Conservation (phyloP, 2,888 invertebrate genomes). For the Invenusta paracnida region DNA sequence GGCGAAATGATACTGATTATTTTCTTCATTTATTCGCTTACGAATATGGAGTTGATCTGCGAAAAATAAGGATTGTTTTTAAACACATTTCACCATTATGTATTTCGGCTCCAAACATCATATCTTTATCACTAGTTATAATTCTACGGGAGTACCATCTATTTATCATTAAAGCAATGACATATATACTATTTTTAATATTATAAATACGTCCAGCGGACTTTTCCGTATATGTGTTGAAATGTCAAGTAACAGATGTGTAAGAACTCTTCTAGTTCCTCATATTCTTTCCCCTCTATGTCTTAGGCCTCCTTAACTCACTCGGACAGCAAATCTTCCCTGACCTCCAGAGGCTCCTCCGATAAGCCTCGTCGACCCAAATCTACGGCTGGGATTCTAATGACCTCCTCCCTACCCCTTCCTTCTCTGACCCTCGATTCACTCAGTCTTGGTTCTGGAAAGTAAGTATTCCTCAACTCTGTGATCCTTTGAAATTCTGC, state of each 20-base stretch:
- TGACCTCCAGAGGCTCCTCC: neutral
- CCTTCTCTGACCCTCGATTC: neutral
- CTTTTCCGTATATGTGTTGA: too few species aligned
- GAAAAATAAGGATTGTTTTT: neutral
- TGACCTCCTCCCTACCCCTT: neutral
- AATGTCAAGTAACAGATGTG: too few species aligned
- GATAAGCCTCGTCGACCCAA: neutral
- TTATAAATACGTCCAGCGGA: too few species aligned
- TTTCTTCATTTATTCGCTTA: too few species aligned
- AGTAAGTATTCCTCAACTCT: too few species aligned
- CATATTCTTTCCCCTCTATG: slow-evolving; percentile 33
- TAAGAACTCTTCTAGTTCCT: too few species aligned
- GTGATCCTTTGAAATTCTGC: too few species aligned
- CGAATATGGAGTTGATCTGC: too few species aligned
- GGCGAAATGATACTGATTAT: too few species aligned
- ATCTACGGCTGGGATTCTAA: neutral
- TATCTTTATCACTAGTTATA: neutral
- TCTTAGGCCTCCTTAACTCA: neutral
- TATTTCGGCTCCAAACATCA: neutral
- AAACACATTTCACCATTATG: neutral
- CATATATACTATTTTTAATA: too few species aligned
- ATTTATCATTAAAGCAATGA: too few species aligned
- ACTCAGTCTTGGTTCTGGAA: neutral
- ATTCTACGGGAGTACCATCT: neutral
- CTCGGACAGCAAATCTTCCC: neutral